These are phyloP conservation scores for Bolborhynchus lineola DNA, from an alignment of 2,113 vertebrate genomes.

Conservation along the genomic window DNA sequence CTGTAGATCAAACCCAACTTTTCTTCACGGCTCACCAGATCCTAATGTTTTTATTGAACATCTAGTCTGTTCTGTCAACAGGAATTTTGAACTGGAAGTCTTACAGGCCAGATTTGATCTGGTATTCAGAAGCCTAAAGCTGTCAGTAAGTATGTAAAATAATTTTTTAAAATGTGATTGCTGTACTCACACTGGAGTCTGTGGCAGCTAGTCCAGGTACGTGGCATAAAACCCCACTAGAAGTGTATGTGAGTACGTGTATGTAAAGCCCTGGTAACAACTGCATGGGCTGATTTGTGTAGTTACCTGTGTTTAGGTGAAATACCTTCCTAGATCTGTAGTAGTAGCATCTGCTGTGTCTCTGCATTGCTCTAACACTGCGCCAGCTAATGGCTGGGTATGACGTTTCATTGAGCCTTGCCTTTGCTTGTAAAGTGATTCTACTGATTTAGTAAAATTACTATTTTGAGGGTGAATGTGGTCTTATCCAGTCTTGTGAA, in stretches of 20 bases:
- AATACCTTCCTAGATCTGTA: not conserved
- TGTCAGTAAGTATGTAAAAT: fast-evolving
- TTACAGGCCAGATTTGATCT: not conserved
- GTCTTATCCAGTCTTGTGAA: not conserved
- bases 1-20: not conserved
- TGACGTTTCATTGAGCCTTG: not conserved
- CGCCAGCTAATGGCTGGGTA: not conserved
- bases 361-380: not conserved
- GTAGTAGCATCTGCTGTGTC: not conserved
- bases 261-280: not conserved
- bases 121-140: not conserved
- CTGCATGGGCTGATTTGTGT: fast-evolving
- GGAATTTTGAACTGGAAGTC: not conserved
- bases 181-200: fast-evolving
- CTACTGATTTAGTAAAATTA: not conserved
- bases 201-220: fast-evolving
- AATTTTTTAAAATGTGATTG: fast-evolving
- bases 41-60: not conserved
- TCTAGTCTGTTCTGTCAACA: not conserved
- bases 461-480: not conserved
- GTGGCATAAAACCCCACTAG: not conserved
- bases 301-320: fast-evolving
- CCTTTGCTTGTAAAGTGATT: not conserved
- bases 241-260: fast-evolving
- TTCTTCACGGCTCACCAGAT: not conserved